These are phyloP conservation scores for Contarinia nasturtii DNA, from an alignment of 1,140 invertebrate species.

Conservation along the genomic window DNA sequence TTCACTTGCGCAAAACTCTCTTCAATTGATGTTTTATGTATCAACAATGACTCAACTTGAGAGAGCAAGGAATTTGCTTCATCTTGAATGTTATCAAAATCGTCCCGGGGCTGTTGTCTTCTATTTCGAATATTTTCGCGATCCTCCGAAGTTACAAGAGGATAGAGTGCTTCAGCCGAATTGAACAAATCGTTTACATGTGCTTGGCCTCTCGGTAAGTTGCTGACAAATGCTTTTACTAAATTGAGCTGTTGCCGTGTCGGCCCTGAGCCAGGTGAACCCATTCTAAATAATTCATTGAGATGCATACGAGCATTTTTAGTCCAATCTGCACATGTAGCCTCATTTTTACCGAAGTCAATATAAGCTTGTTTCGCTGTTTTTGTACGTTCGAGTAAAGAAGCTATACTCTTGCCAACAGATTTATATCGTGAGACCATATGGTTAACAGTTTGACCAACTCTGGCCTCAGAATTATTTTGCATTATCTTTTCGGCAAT, in stretches of 20 bases:
- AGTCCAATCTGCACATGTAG: conserved; percentile 62
- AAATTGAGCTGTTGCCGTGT: conserved; percentile 19
- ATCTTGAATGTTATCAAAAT: conserved; percentile 68
- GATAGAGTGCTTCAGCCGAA: conserved; percentile 69
- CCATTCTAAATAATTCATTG: conserved; percentile 21
- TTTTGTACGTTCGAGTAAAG: conserved; percentile 45
- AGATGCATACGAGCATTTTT: conserved; percentile 39
- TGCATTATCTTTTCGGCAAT: conserved; percentile 52
- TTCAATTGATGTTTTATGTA: conserved; percentile 76
- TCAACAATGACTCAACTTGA: conserved; percentile 64
- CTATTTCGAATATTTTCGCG: conserved; percentile 67
- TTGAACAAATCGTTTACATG: conserved; percentile 65
- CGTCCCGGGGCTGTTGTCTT: conserved; percentile 56
- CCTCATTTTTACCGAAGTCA: conserved; percentile 42
- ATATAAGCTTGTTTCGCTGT: conserved; percentile 43
- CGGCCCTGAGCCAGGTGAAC: conserved; percentile 20
- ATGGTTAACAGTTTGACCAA: conserved; percentile 60
- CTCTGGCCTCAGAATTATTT: conserved; percentile 60
- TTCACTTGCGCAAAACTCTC: conserved; percentile 69
- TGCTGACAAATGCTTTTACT: conserved; percentile 35
- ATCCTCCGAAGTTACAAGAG: conserved; percentile 68
- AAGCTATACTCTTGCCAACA: conserved; percentile 46
- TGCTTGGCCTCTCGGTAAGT: conserved; percentile 57
- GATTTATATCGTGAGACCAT: conserved; percentile 56
- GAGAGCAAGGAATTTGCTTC: conserved; percentile 69